These are phyloP conservation scores for Chloebia gouldiae DNA, from an alignment of 2,113 vertebrate genomes.

Conservation along the genomic window DNA sequence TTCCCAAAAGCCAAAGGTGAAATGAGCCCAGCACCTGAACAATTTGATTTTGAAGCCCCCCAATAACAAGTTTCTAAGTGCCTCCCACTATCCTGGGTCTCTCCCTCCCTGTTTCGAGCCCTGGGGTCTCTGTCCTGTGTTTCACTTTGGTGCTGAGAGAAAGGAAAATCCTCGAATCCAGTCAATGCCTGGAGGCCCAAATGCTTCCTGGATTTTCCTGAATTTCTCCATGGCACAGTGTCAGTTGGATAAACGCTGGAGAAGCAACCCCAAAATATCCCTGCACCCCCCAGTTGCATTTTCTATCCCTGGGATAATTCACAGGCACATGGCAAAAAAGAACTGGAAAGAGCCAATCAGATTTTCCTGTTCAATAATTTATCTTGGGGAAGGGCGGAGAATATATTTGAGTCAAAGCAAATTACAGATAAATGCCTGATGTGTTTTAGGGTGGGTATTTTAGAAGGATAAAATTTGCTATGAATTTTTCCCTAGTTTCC, in stretches of 20 bases:
- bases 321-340: fast-evolving
- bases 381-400: neutral
- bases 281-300: fast-evolving
- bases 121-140: neutral
- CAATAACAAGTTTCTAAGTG: fast-evolving
- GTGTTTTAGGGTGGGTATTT: neutral
- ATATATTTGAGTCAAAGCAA: neutral
- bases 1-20: neutral
- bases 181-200: neutral
- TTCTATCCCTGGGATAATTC: neutral
- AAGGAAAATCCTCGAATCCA: neutral
- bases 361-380: neutral
- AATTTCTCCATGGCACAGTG: neutral
- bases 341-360: neutral
- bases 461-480: neutral
- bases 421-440: neutral
- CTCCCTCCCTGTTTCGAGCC: neutral
- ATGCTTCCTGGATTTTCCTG: neutral
- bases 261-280: neutral
- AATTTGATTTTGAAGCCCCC: neutral
- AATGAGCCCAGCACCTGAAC: neutral
- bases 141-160: neutral
- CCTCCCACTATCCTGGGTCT: fast-evolving
- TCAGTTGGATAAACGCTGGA: neutral
- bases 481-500: neutral